Base-by-base conservation (phyloP, 2,888 invertebrate genomes). In the Drosophila helvetica region DNA sequence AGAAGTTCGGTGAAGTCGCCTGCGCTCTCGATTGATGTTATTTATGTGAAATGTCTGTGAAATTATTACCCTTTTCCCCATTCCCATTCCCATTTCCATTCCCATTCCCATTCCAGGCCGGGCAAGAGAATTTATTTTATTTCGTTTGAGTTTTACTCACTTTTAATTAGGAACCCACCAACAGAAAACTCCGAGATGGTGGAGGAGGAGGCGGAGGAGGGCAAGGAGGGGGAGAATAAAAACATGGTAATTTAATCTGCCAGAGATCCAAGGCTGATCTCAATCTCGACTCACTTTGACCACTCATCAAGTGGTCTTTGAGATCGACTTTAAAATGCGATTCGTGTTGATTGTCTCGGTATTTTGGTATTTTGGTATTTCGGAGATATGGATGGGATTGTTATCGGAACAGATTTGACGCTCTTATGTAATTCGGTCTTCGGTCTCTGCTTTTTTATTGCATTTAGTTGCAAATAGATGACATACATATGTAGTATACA, bases 381-480 rank as follows among this genome's bases (percentile, higher is more conserved):
- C 22, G 7, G 25, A 7, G 7, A 8, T 27, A 8, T 27, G 8
- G 27, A 2, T 27, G 27, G 30, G 19, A 45, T 52, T 47, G 48
- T 53, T 65, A 54, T 87, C 65, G 25, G 70, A 71, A 78, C 79
- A 66, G 88, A 75, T 80, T 89, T 83, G 88, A 89, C 79, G 89
- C 82, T 85, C 73, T 81, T 81, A 78, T 87, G 88, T 84, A 75
- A 59, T 47, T 33, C 22, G 8, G 43, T 27, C 50, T 45, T 27
- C 7, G 27, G 27, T 8, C 25, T 25, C 2, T 27, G 7, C 2
- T 27, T 7, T 71, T 89, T 85, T 59, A 88, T 81, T 83, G 84
- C 79, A 75, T 88, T 82, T 86, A 88, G 87, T 82, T 88, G 82
- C 82, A 89, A 82, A 88, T 82, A 89, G 85, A 89, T 84, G 89